Evolutionary conservation across 2,888 invertebrate species (phyloP), one percentile per base, ranked within the genome.

Genomic region (Pelosia muscerda): DNA sequence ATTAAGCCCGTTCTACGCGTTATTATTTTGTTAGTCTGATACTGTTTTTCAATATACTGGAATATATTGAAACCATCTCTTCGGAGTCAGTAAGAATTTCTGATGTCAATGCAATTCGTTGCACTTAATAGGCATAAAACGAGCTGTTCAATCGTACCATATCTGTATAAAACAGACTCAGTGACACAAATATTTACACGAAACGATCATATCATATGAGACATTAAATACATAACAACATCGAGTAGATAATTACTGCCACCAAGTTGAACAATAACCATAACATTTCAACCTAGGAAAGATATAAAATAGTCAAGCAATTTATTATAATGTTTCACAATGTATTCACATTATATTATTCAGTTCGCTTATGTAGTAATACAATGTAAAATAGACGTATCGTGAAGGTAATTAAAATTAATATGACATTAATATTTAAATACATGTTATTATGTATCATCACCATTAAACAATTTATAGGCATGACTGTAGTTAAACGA

Each of bases 271-370:
- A 65, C 66, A 72, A 72, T 77, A 75, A 72, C 60, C 53, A 70
- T 71, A 66, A 68, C 49, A 9, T 68, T 68, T 63, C 67, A 66
- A 69, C 71, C 61, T 65, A 66, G 62, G 73, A 77, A 70, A 69
- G 69, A 69, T 71, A 63, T 79, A 63, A 73, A 60, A 76, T 81
- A 78, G 76, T 76, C 70, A 66, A 70, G 62, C 54, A 73, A 59
- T 78, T 78, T 81, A 79, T 71, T 58, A 62, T 55, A 57, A 9
- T 49, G 34, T 38, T 70, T 62, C 15, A 65, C 71, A 65, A 76
- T 68, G 72, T 76, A 63, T 68, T 70, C 68, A 49, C 62, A 71
- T 77, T 67, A 71, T 28, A 6, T 28, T 62, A 66, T 65, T 71
- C 63, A 75, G 22, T n/a, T 31, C 65, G 23, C 66, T 67, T 63